Evolutionary conservation across 2,888 invertebrate genomes (phyloP).

Genomic region (Baronia brevicornis): DNA sequence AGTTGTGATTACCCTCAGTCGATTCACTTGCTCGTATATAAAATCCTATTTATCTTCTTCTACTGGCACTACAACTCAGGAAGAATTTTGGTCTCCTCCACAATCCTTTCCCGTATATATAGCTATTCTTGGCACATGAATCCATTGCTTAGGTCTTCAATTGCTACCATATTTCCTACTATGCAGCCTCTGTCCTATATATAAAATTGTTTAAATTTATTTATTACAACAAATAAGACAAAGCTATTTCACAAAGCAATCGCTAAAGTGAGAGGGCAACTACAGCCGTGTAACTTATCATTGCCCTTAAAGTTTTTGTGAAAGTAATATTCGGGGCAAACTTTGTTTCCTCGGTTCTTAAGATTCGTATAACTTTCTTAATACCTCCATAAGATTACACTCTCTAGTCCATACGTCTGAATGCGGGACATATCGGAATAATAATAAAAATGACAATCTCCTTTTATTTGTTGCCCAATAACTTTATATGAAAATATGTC

Average conservation of each 20-base stretch:
- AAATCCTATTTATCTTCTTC: no score
- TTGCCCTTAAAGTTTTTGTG: constrained; percentile 51
- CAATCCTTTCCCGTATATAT: no score
- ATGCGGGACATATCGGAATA: constrained; percentile 47
- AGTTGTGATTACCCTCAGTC: no score
- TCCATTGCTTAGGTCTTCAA: no score
- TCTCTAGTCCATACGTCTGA: constrained; percentile 50
- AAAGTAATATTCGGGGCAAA: constrained; percentile 58
- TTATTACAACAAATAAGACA: constrained; percentile 19
- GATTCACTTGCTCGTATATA: no score
- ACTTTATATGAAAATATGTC: constrained; percentile 52
- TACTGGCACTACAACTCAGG: no score
- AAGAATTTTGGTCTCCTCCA: no score
- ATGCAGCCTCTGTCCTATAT: no score
- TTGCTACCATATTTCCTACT: no score
- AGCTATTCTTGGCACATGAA: no score
- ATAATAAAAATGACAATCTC: constrained; percentile 63
- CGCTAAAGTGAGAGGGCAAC: constrained; percentile 16
- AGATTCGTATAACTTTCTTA: constrained; percentile 68
- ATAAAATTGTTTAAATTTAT: no score
- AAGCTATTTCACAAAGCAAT: constrained; percentile 21
- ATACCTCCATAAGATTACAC: constrained; percentile 62
- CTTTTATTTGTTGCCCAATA: constrained; percentile 61
- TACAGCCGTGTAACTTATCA: constrained; percentile 50
- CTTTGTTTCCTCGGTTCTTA: constrained; percentile 51